Conservation (phyloP, 53 echinoderm and acorn worm genomes). For the Actinopyga echinites region DNA sequence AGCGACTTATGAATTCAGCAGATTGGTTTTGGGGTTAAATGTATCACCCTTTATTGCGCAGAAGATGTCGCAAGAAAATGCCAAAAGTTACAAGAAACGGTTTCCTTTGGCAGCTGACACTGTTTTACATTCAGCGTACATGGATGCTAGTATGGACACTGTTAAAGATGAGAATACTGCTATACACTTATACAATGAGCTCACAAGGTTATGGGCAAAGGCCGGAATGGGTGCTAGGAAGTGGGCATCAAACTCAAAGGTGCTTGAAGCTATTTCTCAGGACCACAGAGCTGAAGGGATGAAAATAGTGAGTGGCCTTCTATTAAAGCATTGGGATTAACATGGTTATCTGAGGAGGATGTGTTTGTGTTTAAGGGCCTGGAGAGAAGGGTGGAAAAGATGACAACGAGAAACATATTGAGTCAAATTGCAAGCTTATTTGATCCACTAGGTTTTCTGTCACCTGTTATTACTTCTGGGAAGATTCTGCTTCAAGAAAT, state of each 20-base stretch:
- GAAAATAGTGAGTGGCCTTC: constrained; percentile 46
- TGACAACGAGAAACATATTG: constrained; percentile 34
- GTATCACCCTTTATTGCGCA: constrained; percentile 54
- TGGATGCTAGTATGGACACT: constrained; percentile 54
- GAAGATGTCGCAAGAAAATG: constrained; percentile 42
- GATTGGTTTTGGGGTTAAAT: constrained; percentile 52
- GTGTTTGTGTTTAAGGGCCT: too few relatives aligned
- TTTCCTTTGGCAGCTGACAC: constrained; percentile 18
- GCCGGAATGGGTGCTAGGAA: constrained; percentile 28
- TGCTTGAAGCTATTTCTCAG: constrained; percentile 16
- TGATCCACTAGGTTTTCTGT: constrained; percentile 36
- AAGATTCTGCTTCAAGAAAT: constrained; percentile 38
- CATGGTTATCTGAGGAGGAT: constrained; percentile 14
- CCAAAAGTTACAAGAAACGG: not conserved
- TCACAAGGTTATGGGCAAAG: constrained; percentile 31
- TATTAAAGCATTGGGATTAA: constrained; percentile 16
- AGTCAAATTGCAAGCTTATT: constrained; percentile 34
- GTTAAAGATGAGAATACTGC: constrained; percentile 41
- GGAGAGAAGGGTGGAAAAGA: not conserved
- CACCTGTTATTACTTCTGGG: constrained; percentile 10
- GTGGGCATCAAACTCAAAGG: constrained; percentile 19
- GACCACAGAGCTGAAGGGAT: constrained; percentile 31
- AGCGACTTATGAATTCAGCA: constrained; percentile 1
- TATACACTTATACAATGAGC: constrained; percentile 39
- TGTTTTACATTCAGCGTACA: not conserved